Evolutionary conservation across 2,113 vertebrate genomes (phyloP).

Genomic region (Sinocyclocheilus grahami): DNA sequence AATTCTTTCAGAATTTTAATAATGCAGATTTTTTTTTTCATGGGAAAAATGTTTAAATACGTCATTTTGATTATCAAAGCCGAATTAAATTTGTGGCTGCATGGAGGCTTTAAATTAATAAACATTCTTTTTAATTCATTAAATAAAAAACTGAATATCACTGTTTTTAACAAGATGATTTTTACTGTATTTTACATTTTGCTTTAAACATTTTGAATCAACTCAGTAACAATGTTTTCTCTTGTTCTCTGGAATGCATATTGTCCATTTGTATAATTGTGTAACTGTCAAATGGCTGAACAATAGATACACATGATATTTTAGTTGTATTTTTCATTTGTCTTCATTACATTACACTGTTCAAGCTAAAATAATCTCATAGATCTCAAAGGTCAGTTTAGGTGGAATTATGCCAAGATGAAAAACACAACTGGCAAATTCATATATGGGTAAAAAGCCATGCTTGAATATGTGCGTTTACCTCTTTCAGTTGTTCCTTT

Average conservation of each 20-base stretch:
- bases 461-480: constrained; percentile 40
- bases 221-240: not conserved
- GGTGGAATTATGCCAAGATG: not conserved
- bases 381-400: not conserved
- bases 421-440: not conserved
- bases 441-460: not conserved
- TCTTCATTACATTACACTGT: not conserved
- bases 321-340: not conserved
- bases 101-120: too few relatives aligned
- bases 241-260: not conserved
- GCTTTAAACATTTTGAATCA: too few relatives aligned
- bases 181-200: too few relatives aligned
- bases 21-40: too few relatives aligned
- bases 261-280: not conserved
- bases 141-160: too few relatives aligned
- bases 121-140: too few relatives aligned
- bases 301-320: not conserved
- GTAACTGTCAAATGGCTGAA: not conserved
- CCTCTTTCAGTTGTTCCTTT: constrained; percentile 98
- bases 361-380: not conserved
- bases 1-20: too few relatives aligned
- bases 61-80: too few relatives aligned
- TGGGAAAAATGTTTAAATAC: too few relatives aligned
- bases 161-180: too few relatives aligned
- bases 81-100: too few relatives aligned